phyloP scores from a whole-genome alignment of 2,797 vertebrate species.

The Tarsius wallacei region DNA sequence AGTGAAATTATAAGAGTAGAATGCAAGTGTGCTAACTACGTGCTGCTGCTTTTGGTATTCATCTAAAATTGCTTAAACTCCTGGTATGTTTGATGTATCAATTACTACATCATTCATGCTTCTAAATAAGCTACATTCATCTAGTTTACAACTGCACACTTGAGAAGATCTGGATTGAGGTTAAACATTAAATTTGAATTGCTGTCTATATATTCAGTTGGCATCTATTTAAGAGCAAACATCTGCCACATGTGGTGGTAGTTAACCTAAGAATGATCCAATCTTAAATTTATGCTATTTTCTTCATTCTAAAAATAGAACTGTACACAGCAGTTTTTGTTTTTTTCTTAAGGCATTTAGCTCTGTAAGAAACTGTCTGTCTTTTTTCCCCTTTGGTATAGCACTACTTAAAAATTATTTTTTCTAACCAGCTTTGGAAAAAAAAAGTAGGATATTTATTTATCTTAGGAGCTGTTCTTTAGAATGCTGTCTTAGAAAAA shows the following conservation, averaged over 20 bases:
- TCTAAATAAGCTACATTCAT: constrained; percentile 68
- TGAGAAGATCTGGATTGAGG: constrained; percentile 78
- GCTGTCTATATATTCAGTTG: constrained; percentile 75
- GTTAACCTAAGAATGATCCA: constrained; percentile 84
- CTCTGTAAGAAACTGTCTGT: constrained; percentile 52
- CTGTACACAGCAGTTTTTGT: constrained; percentile 48
- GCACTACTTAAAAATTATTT: constrained; percentile 59
- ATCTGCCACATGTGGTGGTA: constrained; percentile 81
- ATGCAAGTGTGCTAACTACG: not conserved
- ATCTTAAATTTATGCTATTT: constrained; percentile 78
- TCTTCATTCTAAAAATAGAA: constrained; percentile 82
- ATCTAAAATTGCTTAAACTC: constrained; percentile 55
- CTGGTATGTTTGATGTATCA: constrained; percentile 52
- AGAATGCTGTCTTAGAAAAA: not conserved
- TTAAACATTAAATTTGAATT: constrained; percentile 79
- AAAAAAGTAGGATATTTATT: constrained; percentile 6
- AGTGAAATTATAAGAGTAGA: not conserved
- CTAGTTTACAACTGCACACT: constrained; percentile 72
- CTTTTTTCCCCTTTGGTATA: constrained; percentile 47
- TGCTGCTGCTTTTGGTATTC: constrained; percentile 28
- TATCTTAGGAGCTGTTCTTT: constrained; percentile 23
- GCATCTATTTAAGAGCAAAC: constrained; percentile 84
- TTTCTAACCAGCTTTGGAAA: constrained; percentile 52
- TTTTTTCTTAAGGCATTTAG: constrained; percentile 72
- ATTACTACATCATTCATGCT: constrained; percentile 53